Base-by-base conservation (phyloP, 64 coral and sea anemone species). In the Montipora efflorescens region DNA sequence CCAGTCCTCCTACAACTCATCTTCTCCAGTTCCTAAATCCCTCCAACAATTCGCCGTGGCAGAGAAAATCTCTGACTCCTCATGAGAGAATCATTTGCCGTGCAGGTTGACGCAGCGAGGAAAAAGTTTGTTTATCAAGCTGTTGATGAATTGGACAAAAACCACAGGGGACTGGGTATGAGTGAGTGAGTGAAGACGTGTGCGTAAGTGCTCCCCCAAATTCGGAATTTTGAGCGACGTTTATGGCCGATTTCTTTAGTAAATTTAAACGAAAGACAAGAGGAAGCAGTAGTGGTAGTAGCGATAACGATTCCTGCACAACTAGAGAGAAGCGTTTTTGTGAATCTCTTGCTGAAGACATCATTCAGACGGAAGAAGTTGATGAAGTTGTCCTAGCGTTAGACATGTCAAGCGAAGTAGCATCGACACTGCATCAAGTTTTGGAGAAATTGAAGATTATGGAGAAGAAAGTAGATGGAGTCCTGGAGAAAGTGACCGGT, bases 31-130 rank as follows among this genome's bases (percentile, higher is more conserved):
- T 57, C 52, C 52, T 57, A 57, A 57, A 57, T 57, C 52, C 5
- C 52, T 57, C 5, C 10, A 7, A 57, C 52, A 57, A 57, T 90
- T 75, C 80, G 53, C 46, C 67, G 79, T 3, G 72, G 90, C 50
- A 66, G 91, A 75, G 82, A 93, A 78, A 93, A 87, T 20, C 83
- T 93, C 78, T 62, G 49, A 59, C 89, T 74, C 43, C 80, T 79
- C 8, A 91, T 75, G 4, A 87, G 80, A 57, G 52, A 57, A 57
- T 57, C 52, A 2, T 57, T 57, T 57, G 57, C 83, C 57, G 58
- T 93, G 46, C 47, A 77, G 72, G 55, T 62, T 93, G 83, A 76
- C 46, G 11, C 91, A 75, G 59, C 91, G 76, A 74, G 82, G 57
- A 87, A 50, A 69, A 48, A 51, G 74, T 93, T 79, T 68, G 69